Percentiles rank a stretch among this genome's conserved stretches.
Conservation (phyloP, 2,113 vertebrate species). For the Varanus salvator region DNA sequence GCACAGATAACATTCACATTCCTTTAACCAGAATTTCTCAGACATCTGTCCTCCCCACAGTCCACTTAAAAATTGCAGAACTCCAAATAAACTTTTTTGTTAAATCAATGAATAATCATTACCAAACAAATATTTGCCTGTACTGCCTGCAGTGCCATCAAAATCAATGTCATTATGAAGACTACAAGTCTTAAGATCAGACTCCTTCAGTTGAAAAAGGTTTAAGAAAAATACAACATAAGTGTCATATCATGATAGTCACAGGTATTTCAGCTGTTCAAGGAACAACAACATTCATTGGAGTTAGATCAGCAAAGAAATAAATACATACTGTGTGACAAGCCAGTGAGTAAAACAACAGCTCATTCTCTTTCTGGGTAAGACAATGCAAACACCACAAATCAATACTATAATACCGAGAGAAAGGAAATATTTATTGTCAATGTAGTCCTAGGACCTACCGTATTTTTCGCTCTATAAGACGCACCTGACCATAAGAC, state of each 20-base stretch:
- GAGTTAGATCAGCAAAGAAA: not conserved
- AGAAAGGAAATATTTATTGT: not conserved
- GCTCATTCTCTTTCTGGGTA: not conserved
- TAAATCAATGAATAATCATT: no score
- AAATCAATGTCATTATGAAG: no score
- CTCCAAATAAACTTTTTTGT: not conserved
- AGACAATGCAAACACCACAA: not conserved
- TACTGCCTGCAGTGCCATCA: not conserved
- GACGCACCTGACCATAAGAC: no score
- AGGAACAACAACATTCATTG: not conserved
- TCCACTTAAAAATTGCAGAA: not conserved
- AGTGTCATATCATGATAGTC: not conserved
- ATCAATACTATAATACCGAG: not conserved
- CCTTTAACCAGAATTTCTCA: not conserved
- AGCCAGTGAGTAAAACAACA: not conserved
- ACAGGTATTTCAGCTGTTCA: not conserved
- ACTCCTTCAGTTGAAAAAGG: not conserved
- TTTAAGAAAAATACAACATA: not conserved
- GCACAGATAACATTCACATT: not conserved
- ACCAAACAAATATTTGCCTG: not conserved
- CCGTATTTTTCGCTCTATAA: no score
- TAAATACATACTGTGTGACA: not conserved
- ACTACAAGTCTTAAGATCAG: no score
- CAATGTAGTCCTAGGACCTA: not conserved
- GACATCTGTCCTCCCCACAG: not conserved